phyloP scores from a whole-genome alignment of 2,113 vertebrate genomes.

The Cyrtonyx montezumae region DNA sequence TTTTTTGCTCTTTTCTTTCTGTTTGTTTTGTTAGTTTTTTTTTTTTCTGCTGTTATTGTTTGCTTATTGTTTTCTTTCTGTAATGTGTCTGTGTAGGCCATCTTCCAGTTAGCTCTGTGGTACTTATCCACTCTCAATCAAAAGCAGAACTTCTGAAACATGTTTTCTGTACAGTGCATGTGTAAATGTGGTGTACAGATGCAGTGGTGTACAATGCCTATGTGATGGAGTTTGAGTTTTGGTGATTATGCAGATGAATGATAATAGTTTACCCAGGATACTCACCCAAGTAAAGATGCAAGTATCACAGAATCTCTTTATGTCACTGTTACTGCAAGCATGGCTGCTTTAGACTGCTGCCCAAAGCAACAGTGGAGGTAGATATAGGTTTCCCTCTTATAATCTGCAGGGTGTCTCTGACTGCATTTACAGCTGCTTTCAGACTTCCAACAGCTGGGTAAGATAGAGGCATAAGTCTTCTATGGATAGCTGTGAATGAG shows the following conservation, averaged over 20 bases:
- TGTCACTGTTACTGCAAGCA: rapidly evolving
- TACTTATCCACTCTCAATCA: background rate
- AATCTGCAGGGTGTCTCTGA: background rate
- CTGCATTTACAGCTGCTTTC: background rate
- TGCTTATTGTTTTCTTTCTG: background rate
- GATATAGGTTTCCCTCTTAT: background rate
- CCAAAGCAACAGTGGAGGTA: background rate
- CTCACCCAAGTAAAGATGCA: background rate
- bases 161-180: background rate
- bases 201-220: background rate
- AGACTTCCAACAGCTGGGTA: background rate
- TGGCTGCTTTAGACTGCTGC: background rate
- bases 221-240: background rate
- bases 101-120: background rate
- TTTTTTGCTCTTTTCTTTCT: background rate
- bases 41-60: background rate
- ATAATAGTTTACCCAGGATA: background rate
- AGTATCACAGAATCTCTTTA: background rate
- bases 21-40: background rate
- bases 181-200: background rate
- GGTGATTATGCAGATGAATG: background rate
- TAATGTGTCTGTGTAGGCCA: rapidly evolving
- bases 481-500: background rate
- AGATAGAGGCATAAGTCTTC: background rate
- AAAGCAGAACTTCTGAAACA: background rate